Evolutionary conservation across 2,113 vertebrate genomes (phyloP).

Genomic region (Chaetodon auriga): DNA sequence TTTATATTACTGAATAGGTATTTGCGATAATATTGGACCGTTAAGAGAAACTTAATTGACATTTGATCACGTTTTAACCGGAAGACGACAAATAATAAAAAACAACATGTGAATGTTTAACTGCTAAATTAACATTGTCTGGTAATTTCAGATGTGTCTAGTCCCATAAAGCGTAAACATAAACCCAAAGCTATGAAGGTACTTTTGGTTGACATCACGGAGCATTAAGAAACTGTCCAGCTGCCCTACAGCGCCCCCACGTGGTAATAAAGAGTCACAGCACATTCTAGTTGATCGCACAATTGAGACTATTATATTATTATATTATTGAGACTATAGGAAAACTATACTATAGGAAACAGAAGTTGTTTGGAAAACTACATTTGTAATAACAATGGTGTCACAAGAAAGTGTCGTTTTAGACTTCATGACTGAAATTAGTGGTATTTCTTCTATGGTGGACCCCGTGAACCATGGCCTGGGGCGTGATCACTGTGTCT

Average conservation of each 20-base stretch:
- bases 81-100: background rate
- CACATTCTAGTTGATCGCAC: background rate
- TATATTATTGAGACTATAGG: no score
- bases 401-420: background rate
- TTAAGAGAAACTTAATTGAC: background rate
- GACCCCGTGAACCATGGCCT: constrained; percentile 17
- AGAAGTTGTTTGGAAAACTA: background rate
- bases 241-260: background rate
- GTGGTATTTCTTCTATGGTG: background rate
- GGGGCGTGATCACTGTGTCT: background rate
- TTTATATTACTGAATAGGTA: background rate
- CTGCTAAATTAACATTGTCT: no score
- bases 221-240: background rate
- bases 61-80: accelerated
- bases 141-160: background rate
- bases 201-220: background rate
- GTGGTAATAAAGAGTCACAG: background rate
- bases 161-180: background rate
- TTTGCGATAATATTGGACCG: background rate
- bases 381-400: background rate
- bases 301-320: background rate
- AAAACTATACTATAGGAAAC: no score
- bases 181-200: background rate
- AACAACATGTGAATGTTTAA: background rate
- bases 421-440: background rate